Conservation (phyloP, 2,797 vertebrate genomes). For the Neosilurus mollespiculum region DNA sequence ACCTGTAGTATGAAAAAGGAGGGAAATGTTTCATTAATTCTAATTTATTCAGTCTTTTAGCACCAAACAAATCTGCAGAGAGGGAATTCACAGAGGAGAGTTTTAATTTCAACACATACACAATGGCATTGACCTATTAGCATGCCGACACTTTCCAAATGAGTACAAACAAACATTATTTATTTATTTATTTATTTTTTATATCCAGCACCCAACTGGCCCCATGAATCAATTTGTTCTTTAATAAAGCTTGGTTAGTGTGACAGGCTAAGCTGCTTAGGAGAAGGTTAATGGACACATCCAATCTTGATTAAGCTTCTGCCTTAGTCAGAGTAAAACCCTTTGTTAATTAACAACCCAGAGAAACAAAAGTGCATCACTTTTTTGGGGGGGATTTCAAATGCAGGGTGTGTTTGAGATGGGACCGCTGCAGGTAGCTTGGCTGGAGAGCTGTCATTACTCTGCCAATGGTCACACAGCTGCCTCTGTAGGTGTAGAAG, state of each 20-base stretch:
- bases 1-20: slow-evolving; percentile 2
- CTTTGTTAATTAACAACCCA: slow-evolving; percentile 42
- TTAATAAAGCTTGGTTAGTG: slow-evolving; percentile 62
- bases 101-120: slow-evolving; percentile 37
- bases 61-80: slow-evolving; percentile 34
- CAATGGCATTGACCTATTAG: slow-evolving; percentile 41
- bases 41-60: slow-evolving; percentile 38
- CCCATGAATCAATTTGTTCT: slow-evolving; percentile 57
- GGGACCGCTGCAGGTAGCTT: slow-evolving; percentile 20
- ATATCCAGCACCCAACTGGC: slow-evolving; percentile 52
- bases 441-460: slow-evolving; percentile 49
- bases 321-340: slow-evolving; percentile 27
- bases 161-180: slow-evolving; percentile 48
- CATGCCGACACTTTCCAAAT: slow-evolving; percentile 53
- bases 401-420: slow-evolving; percentile 35
- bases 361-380: slow-evolving; percentile 35
- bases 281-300: slow-evolving; percentile 50
- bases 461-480: slow-evolving; percentile 48
- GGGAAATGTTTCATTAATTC: slow-evolving; percentile 33
- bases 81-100: slow-evolving; percentile 39
- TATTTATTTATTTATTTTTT: slow-evolving; percentile 56
- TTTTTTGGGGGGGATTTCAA: slow-evolving; percentile 30
- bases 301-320: slow-evolving; percentile 54
- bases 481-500: slow-evolving; percentile 49
- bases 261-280: slow-evolving; percentile 56